These are phyloP conservation scores for Calyptommatus sinebrachiatus DNA, from an alignment of 2,113 vertebrate genomes.

Conservation along the genomic window DNA sequence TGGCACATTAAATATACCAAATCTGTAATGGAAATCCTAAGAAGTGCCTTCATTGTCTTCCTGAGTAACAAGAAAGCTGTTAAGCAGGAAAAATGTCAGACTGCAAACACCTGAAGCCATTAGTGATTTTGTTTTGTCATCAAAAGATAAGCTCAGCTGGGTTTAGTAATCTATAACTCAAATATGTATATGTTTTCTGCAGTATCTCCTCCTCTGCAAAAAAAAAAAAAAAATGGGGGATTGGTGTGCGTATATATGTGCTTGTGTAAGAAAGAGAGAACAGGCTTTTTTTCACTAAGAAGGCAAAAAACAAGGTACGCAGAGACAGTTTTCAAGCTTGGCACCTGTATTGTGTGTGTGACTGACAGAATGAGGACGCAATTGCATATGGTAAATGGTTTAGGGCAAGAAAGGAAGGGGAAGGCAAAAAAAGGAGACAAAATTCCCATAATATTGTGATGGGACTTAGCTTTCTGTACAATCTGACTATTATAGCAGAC, in stretches of 20 bases:
- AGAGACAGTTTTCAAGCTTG: slow-evolving; percentile 11
- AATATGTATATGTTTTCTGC: neutral
- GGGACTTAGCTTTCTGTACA: neutral
- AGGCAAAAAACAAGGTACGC: neutral
- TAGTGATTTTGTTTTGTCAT: neutral
- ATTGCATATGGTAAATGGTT: slow-evolving; percentile 1
- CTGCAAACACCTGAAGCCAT: neutral
- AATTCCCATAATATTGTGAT: neutral
- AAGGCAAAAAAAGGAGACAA: neutral
- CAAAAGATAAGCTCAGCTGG: neutral
- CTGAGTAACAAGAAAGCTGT: neutral
- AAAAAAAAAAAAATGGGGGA: neutral
- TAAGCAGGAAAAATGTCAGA: neutral
- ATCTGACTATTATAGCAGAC: neutral
- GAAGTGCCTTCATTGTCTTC: neutral
- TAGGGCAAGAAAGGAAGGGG: neutral
- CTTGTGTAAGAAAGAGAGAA: neutral
- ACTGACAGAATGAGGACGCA: slow-evolving; percentile 35
- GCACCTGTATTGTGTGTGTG: neutral
- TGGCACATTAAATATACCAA: neutral
- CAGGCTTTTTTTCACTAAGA: neutral
- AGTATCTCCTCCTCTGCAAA: neutral
- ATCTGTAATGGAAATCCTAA: neutral
- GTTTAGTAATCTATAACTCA: neutral
- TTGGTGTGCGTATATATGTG: neutral